Evolutionary conservation across 1,140 invertebrate genomes (phyloP), one percentile per base, ranked within the genome.

Genomic region (Brachionus asplanchnoidis): DNA sequence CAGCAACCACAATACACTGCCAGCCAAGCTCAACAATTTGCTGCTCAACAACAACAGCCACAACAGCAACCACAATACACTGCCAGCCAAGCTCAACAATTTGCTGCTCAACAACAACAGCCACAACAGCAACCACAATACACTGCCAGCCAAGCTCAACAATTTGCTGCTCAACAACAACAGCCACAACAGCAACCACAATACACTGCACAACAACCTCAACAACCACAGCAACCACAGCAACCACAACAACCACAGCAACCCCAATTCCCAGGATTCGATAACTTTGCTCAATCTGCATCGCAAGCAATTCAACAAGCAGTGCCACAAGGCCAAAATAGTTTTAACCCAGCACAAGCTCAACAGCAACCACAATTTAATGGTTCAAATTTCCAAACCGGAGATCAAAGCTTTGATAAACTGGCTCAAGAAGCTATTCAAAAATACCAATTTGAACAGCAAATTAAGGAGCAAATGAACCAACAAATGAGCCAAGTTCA

Each of bases 211-310:
- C 32, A 28, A 26, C 12, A n/a, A n/a, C 23, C 28, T n/a, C 68
- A 73, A 68, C 65, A 28, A 68, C 32, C 4, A 12, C 32, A 68
- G 12, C 66, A 42, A 73, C 68, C 28, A 42, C 68, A 32, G 12
- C 26, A 26, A 32, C 26, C 23, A 36, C 66, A 70, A 28, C 66
- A 70, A 28, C 66, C 66, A 28, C 66, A 70, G 40, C 68, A 73
- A 20, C 68, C 28, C 12, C 28, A 73, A 40, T 73, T 73, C 36
- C 68, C 68, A 73, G 68, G 68, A 20, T 73, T 73, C 17, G 68
- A 73, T 20, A 73, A 73, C 36, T 73, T 73, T 42, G 28, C 68
- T 73, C 68, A 73, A 73, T 36, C 68, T 20, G 68, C 68, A 20
- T 36, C 36, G 8, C 68, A 73, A 44, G 68, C 68, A 9, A 68